Conservation (phyloP, 2,888 invertebrate species). For the Drosophila greeni region DNA sequence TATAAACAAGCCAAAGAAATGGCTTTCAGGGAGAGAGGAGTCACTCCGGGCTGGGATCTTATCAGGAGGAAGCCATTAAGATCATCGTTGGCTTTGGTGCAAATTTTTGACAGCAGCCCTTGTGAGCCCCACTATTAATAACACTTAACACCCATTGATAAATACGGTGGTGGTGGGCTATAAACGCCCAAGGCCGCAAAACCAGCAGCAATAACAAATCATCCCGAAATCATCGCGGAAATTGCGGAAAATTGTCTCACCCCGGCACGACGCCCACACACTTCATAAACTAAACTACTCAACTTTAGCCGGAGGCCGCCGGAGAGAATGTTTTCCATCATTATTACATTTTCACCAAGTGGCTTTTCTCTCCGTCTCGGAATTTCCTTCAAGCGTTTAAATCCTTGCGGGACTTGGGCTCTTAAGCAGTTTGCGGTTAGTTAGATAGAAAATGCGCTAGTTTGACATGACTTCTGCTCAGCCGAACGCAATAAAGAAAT, state of each 20-base stretch:
- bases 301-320: slow-evolving; percentile 34
- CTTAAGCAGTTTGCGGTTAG: slow-evolving; percentile 68
- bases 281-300: slow-evolving; percentile 63
- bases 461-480: slow-evolving; percentile 31
- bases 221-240: slow-evolving; percentile 40
- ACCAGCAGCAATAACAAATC: slow-evolving; percentile 55
- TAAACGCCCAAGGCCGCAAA: slow-evolving; percentile 52
- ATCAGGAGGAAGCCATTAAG: slow-evolving; percentile 31
- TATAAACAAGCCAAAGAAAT: slow-evolving; percentile 33
- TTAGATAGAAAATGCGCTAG: slow-evolving; percentile 58
- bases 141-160: slow-evolving; percentile 64
- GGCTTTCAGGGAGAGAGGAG: slow-evolving; percentile 2
- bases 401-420: slow-evolving; percentile 24
- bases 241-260: slow-evolving; percentile 41
- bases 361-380: slow-evolving; percentile 27
- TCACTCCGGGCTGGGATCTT: not conserved
- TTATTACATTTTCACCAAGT: slow-evolving; percentile 73
- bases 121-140: slow-evolving; percentile 65
- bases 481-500: slow-evolving; percentile 42
- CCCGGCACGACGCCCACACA: slow-evolving; percentile 25
- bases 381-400: slow-evolving; percentile 45
- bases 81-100: slow-evolving; percentile 8
- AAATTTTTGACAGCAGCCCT: slow-evolving; percentile 31
- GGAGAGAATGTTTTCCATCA: slow-evolving; percentile 43
- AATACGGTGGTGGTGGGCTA: slow-evolving; percentile 56